phyloP scores from a whole-genome alignment of 2,113 vertebrate genomes.

The Abramis brama region DNA sequence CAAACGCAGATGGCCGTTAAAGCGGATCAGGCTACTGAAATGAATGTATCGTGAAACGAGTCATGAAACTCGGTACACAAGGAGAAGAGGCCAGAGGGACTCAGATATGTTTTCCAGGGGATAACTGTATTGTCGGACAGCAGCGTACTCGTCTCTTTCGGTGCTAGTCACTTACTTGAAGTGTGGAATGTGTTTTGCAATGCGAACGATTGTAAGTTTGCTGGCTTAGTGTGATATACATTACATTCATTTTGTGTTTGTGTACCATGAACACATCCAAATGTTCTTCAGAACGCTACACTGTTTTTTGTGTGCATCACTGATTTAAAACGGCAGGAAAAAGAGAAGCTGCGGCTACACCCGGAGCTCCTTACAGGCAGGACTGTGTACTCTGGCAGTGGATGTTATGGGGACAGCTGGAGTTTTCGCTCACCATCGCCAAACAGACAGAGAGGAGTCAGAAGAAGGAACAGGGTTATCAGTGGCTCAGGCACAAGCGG shows the following conservation, averaged over 20 bases:
- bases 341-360: neutral
- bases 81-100: conserved; percentile 62
- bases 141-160: conserved; percentile 51
- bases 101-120: conserved; percentile 72
- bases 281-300: neutral
- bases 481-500: conserved; percentile 26
- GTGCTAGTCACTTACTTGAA: neutral
- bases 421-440: conserved; percentile 25
- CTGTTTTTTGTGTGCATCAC: neutral
- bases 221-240: neutral
- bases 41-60: conserved; percentile 61
- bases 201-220: neutral
- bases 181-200: neutral
- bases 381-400: conserved; percentile 59
- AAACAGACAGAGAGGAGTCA: conserved; percentile 42
- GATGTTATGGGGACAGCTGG: conserved; percentile 53
- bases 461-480: conserved; percentile 36
- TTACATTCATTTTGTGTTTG: neutral
- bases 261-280: neutral
- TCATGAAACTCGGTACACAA: conserved; percentile 68
- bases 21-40: conserved; percentile 63
- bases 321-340: neutral
- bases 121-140: conserved; percentile 58
- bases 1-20: conserved; percentile 73
- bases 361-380: conserved; percentile 51